Evolutionary conservation across 2,888 invertebrate genomes (phyloP).

Genomic region (Cheilosia variabilis): DNA sequence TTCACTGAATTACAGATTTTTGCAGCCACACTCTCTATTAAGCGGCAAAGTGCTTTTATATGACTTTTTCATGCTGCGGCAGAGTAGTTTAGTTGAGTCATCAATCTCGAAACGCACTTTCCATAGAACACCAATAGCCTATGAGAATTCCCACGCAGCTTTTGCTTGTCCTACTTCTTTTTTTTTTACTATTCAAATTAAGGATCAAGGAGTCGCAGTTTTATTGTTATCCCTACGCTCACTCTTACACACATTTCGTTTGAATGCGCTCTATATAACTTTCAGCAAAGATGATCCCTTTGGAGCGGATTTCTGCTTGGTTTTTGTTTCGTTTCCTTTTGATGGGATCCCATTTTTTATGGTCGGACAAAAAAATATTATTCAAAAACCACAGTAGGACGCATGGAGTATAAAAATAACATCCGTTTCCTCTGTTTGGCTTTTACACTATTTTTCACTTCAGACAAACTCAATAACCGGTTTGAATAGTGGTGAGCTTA

Average conservation of each 20-base stretch:
- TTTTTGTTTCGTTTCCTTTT: constrained; percentile 22
- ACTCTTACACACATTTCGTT: constrained; percentile 1
- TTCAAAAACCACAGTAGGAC: constrained; percentile 16
- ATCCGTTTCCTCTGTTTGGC: constrained; percentile 62
- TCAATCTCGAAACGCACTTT: neutral
- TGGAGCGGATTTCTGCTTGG: constrained; percentile 4
- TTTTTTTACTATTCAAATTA: constrained; percentile 57
- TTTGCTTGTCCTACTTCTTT: constrained; percentile 7
- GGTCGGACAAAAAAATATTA: neutral
- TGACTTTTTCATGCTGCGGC: constrained; percentile 45
- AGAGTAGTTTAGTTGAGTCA: neutral
- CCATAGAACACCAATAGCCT: constrained; percentile 39
- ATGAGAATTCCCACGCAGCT: constrained; percentile 46
- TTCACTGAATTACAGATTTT: constrained; percentile 51
- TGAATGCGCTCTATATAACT: constrained; percentile 55
- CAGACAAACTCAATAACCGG: constrained; percentile 75
- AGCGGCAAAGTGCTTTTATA: constrained; percentile 43
- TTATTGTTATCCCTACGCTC: constrained; percentile 51
- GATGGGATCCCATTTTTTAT: constrained; percentile 40
- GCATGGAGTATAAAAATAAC: constrained; percentile 35
- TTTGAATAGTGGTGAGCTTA: constrained; percentile 65
- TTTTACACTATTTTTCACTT: constrained; percentile 75
- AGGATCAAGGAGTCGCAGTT: constrained; percentile 64
- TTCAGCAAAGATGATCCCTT: constrained; percentile 59
- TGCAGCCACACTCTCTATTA: constrained; percentile 35